Base-by-base conservation (phyloP, 2,113 vertebrate genomes). In the Chascanopsetta lugubris region DNA sequence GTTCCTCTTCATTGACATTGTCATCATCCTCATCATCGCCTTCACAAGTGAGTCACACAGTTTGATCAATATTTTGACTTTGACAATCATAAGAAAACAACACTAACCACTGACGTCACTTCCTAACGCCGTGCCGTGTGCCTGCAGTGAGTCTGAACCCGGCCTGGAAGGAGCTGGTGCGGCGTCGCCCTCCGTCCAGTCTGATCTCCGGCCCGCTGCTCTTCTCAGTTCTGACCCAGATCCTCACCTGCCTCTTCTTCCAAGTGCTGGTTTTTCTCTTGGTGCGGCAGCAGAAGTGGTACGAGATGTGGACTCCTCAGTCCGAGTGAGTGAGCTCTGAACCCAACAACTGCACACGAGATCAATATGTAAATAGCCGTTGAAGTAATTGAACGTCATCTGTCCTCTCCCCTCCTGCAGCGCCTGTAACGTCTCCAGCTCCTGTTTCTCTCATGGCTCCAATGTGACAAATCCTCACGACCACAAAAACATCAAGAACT, bases 1-100 rank as follows among this genome's bases (percentile, higher is more conserved):
- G 92, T 99, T 98, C 88, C 95, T 99, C 78, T 98, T 98, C 85
- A 98, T 98, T 56, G 97, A 98, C 84, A 85, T 97, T 58, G 94
- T 93, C 85, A 95, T 99, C 90, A 97, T 98, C 84, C 88, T 98
- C 81, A 85, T 97, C 63, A 91, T 97, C 53, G 96, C 94, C 63
- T 98, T 99, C 83, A 99, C 97, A 72, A 99, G 97, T 99, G 84
- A 96, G 96, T 93, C 17, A 12, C 40, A 12, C 10, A 13, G 22
- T 29, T 45, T 27, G n/a, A 36, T 51, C 8, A 1, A 8, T 2
- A 3, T n/a, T 36, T 70, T 15, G 12, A 15, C 34, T 26, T 32
- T 3, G 5, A 8, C n/a, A 1, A 8, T 26, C 9, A 2, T 10
- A 43, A 2, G 1, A 22, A 56, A 57, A 3, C 13, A n/a, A n/a